A percentile compares a stretch with the other conserved stretches of the same genome.
phyloP scores from a whole-genome alignment of 2,797 vertebrate genomes.

The Sebastes goodei region DNA sequence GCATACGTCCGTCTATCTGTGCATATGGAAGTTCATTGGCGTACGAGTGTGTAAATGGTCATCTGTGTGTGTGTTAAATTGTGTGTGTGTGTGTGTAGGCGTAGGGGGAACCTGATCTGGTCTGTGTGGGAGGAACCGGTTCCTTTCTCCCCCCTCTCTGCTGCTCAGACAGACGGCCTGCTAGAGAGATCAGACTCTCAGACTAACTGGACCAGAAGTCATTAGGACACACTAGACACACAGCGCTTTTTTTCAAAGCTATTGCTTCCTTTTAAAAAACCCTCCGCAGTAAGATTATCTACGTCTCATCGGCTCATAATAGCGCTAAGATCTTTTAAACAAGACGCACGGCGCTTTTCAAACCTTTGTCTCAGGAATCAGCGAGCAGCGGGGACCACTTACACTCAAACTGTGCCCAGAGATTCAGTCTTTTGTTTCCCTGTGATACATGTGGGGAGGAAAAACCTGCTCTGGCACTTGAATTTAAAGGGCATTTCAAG shows the following conservation, averaged over 20 bases:
- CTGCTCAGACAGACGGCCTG: constrained; percentile 80
- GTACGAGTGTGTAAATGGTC: constrained; percentile 66
- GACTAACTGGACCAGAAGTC: constrained; percentile 81
- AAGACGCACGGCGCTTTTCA: constrained; percentile 46
- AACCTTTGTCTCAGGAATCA: constrained; percentile 54
- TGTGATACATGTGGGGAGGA: constrained; percentile 23
- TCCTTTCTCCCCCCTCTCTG: constrained; percentile 44
- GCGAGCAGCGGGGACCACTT: constrained; percentile 62
- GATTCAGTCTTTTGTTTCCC: constrained; percentile 57
- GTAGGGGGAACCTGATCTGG: constrained; percentile 80
- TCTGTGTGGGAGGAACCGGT: constrained; percentile 78
- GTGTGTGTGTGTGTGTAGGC: constrained; percentile 68
- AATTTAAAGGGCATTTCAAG: constrained; percentile 53
- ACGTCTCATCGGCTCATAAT: constrained; percentile 51
- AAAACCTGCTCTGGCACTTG: constrained; percentile 40
- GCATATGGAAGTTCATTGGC: constrained; percentile 63
- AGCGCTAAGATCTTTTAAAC: constrained; percentile 60
- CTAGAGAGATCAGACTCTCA: constrained; percentile 82
- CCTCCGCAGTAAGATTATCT: constrained; percentile 64
- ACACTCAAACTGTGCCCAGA: constrained; percentile 41
- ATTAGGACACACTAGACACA: constrained; percentile 78
- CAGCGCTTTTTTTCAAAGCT: constrained; percentile 51
- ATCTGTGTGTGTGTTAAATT: constrained; percentile 68
- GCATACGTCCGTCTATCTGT: constrained; percentile 59
- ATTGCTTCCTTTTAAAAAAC: constrained; percentile 65